These are phyloP conservation scores for Oryzias woworae DNA, from an alignment of 2,113 vertebrate species.

Conservation along the genomic window DNA sequence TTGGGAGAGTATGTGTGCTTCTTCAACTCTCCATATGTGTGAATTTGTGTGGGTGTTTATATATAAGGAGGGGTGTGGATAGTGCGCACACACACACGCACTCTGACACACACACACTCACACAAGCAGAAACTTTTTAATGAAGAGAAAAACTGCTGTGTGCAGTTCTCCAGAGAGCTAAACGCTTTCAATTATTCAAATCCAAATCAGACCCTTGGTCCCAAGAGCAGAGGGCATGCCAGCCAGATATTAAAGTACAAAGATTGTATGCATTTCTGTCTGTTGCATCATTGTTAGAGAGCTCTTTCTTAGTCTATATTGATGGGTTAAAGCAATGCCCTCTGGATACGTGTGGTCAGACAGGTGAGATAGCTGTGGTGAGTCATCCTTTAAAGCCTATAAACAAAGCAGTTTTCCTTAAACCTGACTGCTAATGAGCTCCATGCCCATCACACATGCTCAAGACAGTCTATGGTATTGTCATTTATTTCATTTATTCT, in stretches of 20 bases:
- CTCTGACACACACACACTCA: slow-evolving; percentile 5
- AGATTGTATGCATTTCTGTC: slow-evolving; percentile 35
- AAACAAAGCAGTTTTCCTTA: slow-evolving; percentile 1
- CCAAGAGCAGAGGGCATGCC: slow-evolving; percentile 49
- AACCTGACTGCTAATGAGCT: slow-evolving; percentile 1
- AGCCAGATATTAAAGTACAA: slow-evolving; percentile 32
- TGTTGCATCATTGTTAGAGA: slow-evolving; percentile 39
- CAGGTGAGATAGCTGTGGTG: slow-evolving; percentile 67
- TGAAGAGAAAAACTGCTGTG: slow-evolving; percentile 49
- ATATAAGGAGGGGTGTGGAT: slow-evolving; percentile 40
- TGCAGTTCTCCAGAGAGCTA: slow-evolving; percentile 37
- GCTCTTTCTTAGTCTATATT: slow-evolving; percentile 32
- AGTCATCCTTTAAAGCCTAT: slow-evolving; percentile 61
- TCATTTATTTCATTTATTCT: no score
- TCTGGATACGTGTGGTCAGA: slow-evolving; percentile 55
- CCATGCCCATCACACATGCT: not conserved
- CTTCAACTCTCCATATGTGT: slow-evolving; percentile 28
- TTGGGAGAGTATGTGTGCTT: slow-evolving; percentile 6
- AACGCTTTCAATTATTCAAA: slow-evolving; percentile 53
- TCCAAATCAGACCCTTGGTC: slow-evolving; percentile 43
- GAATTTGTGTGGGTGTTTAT: slow-evolving; percentile 48
- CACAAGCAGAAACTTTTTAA: slow-evolving; percentile 57
- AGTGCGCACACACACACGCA: slow-evolving; percentile 6
- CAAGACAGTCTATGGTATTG: slow-evolving; percentile 4
- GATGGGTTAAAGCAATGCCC: slow-evolving; percentile 47